These are phyloP conservation scores for Antedon bifida DNA, from an alignment of 35 echinoderm and acorn worm species.

Conservation along the genomic window DNA sequence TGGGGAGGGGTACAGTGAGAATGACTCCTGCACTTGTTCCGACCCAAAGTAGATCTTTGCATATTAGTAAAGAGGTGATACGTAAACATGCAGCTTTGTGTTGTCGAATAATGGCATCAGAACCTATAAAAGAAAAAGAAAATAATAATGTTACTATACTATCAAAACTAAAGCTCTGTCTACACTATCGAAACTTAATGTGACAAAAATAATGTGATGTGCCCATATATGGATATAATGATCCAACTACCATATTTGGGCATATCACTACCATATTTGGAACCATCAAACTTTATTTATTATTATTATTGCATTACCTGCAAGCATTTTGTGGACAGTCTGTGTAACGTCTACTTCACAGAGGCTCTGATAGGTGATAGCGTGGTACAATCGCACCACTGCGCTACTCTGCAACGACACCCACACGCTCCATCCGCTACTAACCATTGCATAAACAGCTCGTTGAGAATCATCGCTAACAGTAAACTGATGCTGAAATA, in stretches of 20 bases:
- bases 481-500: slow-evolving; percentile 70
- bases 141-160: not conserved
- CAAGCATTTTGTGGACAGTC: slow-evolving; percentile 96
- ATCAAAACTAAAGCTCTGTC: too few relatives aligned
- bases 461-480: slow-evolving; percentile 68
- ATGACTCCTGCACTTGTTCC: slow-evolving; percentile 97
- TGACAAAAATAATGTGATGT: too few relatives aligned
- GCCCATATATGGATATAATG: too few relatives aligned
- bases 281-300: too few relatives aligned
- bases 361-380: slow-evolving; percentile 60
- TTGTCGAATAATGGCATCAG: slow-evolving; percentile 96
- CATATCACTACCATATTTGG: too few relatives aligned
- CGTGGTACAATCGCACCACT: slow-evolving; percentile 84
- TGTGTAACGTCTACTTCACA: slow-evolving; percentile 92
- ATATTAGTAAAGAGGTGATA: slow-evolving; percentile 89
- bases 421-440: slow-evolving; percentile 77
- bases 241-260: too few relatives aligned
- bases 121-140: slow-evolving; percentile 32
- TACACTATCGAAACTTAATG: too few relatives aligned
- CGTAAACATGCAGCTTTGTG: slow-evolving; percentile 92
- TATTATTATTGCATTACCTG: slow-evolving; percentile 59
- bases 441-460: slow-evolving; percentile 88
- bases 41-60: slow-evolving; percentile 89
- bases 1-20: slow-evolving; percentile 82
- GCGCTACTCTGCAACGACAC: slow-evolving; percentile 92